Evolutionary conservation across 1,140 invertebrate species (phyloP).

Genomic region (Achatina immaculata): DNA sequence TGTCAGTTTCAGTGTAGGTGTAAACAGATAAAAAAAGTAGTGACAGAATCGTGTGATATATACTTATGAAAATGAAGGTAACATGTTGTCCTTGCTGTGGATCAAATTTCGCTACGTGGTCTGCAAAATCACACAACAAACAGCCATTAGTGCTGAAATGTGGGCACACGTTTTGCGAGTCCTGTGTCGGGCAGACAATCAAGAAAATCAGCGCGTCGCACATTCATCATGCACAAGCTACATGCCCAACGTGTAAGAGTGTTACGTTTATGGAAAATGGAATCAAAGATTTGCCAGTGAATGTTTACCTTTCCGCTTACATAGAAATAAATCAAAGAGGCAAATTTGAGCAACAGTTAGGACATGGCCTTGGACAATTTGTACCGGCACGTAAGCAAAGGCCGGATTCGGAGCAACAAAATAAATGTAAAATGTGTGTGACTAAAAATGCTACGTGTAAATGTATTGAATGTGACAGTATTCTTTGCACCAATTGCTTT

Average conservation of each 20-base stretch:
- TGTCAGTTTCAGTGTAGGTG: too few species aligned
- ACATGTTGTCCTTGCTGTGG: conserved; percentile 3
- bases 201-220: neutral
- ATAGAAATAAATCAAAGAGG: conserved; percentile 10
- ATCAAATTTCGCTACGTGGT: neutral
- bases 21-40: too few species aligned
- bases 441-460: conserved; percentile 2
- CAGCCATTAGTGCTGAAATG: conserved; percentile 14
- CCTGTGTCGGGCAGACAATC: neutral
- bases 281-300: conserved; percentile 24
- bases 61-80: neutral
- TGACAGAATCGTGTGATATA: too few species aligned
- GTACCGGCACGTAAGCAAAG: neutral
- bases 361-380: conserved; percentile 5
- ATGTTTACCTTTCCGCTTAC: conserved; percentile 19
- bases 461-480: conserved; percentile 29
- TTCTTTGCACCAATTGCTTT: conserved; percentile 18
- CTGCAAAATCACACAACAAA: neutral
- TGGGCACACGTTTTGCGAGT: conserved; percentile 27
- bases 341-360: conserved; percentile 3
- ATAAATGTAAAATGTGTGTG: conserved; percentile 28
- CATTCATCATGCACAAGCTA: neutral
- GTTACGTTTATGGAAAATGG: conserved; percentile 19
- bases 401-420: neutral
- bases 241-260: conserved; percentile 8